Conservation (phyloP, 2,888 invertebrate genomes). For the Boloria selene region DNA sequence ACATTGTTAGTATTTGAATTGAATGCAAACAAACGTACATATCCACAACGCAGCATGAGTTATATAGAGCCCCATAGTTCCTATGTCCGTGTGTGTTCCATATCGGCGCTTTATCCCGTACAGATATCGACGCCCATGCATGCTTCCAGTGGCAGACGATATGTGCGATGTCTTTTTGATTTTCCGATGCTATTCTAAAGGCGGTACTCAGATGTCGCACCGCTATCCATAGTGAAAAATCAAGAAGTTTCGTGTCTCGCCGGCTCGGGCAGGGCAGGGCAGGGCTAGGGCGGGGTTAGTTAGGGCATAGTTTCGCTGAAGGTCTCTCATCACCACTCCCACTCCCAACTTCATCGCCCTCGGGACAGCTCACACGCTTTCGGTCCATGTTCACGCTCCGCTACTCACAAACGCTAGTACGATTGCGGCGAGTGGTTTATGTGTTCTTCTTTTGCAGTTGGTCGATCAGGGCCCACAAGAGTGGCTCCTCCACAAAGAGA, state of each 20-base stretch:
- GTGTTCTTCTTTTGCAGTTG: slow-evolving; percentile 83
- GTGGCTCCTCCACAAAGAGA: slow-evolving; percentile 83
- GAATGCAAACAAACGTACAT: slow-evolving; percentile 48
- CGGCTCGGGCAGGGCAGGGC: neutral
- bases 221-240: slow-evolving; percentile 76
- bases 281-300: neutral
- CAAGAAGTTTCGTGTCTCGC: slow-evolving; percentile 56
- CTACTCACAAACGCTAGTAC: slow-evolving; percentile 74
- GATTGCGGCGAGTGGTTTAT: slow-evolving; percentile 77
- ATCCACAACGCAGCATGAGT: slow-evolving; percentile 63
- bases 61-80: slow-evolving; percentile 19
- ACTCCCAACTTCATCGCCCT: slow-evolving; percentile 42
- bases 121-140: slow-evolving; percentile 63
- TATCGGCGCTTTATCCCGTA: slow-evolving; percentile 60
- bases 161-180: slow-evolving; percentile 81
- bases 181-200: slow-evolving; percentile 40
- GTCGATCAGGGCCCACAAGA: slow-evolving; percentile 83
- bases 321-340: slow-evolving; percentile 74
- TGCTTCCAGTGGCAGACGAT: slow-evolving; percentile 69
- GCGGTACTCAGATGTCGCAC: slow-evolving; percentile 45
- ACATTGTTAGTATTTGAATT: slow-evolving; percentile 46
- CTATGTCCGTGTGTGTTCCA: slow-evolving; percentile 18
- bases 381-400: slow-evolving; percentile 79
- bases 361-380: slow-evolving; percentile 75
- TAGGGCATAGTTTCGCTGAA: slow-evolving; percentile 71